Evolutionary conservation across 2,888 invertebrate species (phyloP).

Genomic region (Mycalesis mineus): DNA sequence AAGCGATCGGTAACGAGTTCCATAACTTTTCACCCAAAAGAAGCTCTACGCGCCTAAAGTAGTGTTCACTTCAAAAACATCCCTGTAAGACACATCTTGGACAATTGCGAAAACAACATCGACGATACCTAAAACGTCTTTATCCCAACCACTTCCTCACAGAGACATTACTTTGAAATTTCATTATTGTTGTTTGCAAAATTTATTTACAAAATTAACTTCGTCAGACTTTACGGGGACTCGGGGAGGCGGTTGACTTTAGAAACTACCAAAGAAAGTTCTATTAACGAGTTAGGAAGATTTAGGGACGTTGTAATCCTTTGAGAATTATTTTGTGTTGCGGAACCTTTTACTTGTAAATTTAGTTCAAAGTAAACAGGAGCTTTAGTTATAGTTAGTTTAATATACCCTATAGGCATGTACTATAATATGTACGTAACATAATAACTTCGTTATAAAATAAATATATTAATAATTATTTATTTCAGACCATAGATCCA

Average conservation of each 20-base stretch:
- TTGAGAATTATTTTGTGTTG: slow-evolving; percentile 8
- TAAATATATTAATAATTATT: too few relatives aligned
- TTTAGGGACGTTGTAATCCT: slow-evolving; percentile 12
- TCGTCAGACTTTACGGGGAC: not conserved
- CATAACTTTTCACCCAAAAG: too few relatives aligned
- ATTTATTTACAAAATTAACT: slow-evolving; percentile 12
- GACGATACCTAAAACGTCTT: too few relatives aligned
- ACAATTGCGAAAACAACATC: too few relatives aligned
- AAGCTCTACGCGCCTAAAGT: too few relatives aligned
- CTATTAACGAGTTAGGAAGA: slow-evolving; percentile 9
- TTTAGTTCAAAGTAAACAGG: slow-evolving; percentile 1
- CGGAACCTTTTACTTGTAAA: slow-evolving; percentile 8
- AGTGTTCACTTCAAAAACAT: too few relatives aligned
- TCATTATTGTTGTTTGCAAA: slow-evolving; percentile 2
- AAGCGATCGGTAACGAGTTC: too few relatives aligned
- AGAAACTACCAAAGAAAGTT: slow-evolving; percentile 14
- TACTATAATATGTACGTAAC: too few relatives aligned
- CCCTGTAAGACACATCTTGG: too few relatives aligned
- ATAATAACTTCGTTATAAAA: too few relatives aligned
- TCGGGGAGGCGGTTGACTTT: slow-evolving; percentile 9
- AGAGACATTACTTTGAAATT: slow-evolving; percentile 24
- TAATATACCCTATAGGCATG: not conserved
- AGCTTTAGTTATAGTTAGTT: slow-evolving; percentile 1
- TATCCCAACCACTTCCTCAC: slow-evolving; percentile 12
- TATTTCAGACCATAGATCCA: too few relatives aligned